These are phyloP conservation scores for Anas platyrhynchos DNA, from an alignment of 2,113 vertebrate genomes.

Conservation along the genomic window DNA sequence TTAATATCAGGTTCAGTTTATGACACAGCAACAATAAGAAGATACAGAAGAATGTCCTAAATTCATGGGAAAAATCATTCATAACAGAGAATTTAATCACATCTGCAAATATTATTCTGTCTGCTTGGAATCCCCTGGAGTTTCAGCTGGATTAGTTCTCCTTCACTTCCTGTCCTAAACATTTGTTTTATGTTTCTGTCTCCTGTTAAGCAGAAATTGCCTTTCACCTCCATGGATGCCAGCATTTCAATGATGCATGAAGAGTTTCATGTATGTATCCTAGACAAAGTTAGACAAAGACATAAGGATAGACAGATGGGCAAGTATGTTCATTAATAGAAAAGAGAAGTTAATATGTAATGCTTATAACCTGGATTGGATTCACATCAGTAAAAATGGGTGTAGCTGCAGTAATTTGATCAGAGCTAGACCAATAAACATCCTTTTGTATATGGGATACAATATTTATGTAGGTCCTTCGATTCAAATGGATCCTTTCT, in stretches of 20 bases:
- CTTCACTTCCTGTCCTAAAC: conserved; percentile 54
- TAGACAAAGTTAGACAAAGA: neutral
- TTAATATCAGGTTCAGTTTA: neutral
- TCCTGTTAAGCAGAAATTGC: conserved; percentile 37
- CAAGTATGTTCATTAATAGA: neutral
- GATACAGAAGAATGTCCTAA: neutral
- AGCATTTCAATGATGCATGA: neutral
- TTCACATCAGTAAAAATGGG: neutral
- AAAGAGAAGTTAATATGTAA: neutral
- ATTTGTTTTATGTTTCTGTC: conserved; percentile 47
- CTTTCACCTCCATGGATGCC: neutral
- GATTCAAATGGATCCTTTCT: conserved; percentile 3
- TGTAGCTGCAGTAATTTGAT: neutral
- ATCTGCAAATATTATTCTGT: conserved; percentile 56
- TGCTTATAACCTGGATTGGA: neutral
- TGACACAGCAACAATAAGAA: neutral
- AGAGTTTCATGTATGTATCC: neutral
- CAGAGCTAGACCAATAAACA: neutral
- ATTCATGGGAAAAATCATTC: neutral
- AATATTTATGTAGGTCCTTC: conserved; percentile 32
- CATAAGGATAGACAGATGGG: neutral
- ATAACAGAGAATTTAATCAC: conserved; percentile 31
- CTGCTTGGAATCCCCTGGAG: conserved; percentile 39
- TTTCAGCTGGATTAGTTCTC: conserved; percentile 56
- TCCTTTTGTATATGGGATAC: neutral